Conservation (phyloP, 2,113 vertebrate species). For the Clinocottus analis region DNA sequence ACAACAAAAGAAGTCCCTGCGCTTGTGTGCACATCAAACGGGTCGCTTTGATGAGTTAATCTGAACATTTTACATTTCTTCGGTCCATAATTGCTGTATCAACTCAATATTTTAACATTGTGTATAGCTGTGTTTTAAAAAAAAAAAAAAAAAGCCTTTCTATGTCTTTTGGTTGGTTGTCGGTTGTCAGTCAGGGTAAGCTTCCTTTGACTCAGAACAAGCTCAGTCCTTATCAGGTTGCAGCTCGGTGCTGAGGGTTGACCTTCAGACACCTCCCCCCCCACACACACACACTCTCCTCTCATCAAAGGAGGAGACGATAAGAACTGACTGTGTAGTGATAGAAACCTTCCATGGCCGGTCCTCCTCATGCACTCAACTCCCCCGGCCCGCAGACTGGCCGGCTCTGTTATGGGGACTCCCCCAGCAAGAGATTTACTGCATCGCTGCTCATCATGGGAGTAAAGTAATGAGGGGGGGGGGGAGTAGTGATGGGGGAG, state of each 20-base stretch:
- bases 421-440: conserved; percentile 57
- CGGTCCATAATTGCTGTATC: neutral
- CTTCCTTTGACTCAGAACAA: conserved; percentile 36
- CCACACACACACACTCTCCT: conserved; percentile 44
- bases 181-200: conserved; percentile 21
- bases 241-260: conserved; percentile 62
- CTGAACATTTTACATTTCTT: neutral
- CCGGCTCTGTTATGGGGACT: conserved; percentile 34
- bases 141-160: conserved; percentile 4
- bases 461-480: neutral
- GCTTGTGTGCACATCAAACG: too few species aligned
- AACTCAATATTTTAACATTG: conserved; percentile 1
- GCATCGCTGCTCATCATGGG: conserved; percentile 25
- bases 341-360: conserved; percentile 55
- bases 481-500: neutral
- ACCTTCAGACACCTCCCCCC: conserved; percentile 70
- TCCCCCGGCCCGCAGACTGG: conserved; percentile 26
- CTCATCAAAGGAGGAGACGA: conserved; percentile 73
- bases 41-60: neutral
- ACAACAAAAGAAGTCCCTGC: neutral
- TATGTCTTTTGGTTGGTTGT: conserved; percentile 18
- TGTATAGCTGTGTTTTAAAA: conserved; percentile 4
- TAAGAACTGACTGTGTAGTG: conserved; percentile 68
- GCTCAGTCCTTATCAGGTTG: conserved; percentile 65
- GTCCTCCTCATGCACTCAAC: conserved; percentile 25